phyloP scores from a whole-genome alignment of 2,797 vertebrate genomes.

The Tragopan temminckii region DNA sequence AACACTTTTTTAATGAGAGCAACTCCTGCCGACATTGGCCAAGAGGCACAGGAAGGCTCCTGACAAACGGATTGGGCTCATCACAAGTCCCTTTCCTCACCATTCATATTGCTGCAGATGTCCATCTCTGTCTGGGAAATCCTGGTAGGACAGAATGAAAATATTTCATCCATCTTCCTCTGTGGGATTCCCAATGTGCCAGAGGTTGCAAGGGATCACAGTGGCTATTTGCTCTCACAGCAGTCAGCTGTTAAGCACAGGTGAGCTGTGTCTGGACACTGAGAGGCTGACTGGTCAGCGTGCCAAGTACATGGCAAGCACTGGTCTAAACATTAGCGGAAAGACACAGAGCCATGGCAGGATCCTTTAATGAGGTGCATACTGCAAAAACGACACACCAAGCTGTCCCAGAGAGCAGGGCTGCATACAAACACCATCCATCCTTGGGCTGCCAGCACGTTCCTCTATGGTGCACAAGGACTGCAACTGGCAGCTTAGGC shows the following conservation, averaged over 20 bases:
- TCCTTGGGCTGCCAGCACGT: neutral
- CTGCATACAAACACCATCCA: neutral
- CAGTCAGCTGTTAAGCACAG: rapidly evolving
- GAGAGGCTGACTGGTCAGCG: neutral
- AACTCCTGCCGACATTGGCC: neutral
- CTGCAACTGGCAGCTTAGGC: neutral
- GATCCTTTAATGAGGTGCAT: neutral
- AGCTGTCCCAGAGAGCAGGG: neutral
- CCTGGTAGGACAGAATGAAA: neutral
- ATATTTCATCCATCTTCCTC: neutral
- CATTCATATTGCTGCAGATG: neutral
- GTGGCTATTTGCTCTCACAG: neutral
- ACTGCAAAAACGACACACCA: neutral
- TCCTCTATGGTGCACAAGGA: neutral
- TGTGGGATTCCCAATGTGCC: neutral
- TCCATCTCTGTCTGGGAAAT: neutral
- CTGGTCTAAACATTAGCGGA: rapidly evolving
- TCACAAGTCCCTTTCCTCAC: neutral
- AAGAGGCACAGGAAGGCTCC: neutral
- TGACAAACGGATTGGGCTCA: rapidly evolving
- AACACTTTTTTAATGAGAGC: neutral
- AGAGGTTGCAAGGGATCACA: neutral
- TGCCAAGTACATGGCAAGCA: rapidly evolving
- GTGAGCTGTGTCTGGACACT: neutral
- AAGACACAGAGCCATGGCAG: neutral